Conservation (phyloP, 2,113 vertebrate species). For the Toxostoma redivivum region DNA sequence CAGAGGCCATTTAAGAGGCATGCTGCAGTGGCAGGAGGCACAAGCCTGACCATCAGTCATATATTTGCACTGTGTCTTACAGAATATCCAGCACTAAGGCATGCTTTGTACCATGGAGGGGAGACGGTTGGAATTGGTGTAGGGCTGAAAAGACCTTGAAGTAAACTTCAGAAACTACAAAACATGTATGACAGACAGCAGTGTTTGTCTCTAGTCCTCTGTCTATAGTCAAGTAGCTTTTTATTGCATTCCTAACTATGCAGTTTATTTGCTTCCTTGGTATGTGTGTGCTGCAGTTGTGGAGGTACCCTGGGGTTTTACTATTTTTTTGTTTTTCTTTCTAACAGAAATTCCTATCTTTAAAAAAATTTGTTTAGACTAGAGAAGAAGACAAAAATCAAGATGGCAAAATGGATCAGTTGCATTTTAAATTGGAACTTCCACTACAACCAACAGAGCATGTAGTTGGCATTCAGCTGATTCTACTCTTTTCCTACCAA, state of each 20-base stretch:
- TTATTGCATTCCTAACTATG: background rate
- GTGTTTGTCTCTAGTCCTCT: background rate
- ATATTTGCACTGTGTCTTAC: background rate
- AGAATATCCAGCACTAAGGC: background rate
- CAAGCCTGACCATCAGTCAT: background rate
- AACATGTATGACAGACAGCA: background rate
- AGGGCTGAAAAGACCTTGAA: background rate
- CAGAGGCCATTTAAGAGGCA: background rate
- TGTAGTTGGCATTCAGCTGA: conserved; percentile 84
- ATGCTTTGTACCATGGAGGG: background rate
- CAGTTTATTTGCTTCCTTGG: background rate
- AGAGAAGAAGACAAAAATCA: conserved; percentile 89
- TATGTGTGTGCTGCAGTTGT: background rate
- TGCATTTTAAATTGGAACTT: conserved; percentile 82
- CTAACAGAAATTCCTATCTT: background rate
- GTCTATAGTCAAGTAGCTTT: background rate
- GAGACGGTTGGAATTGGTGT: background rate
- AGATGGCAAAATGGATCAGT: conserved; percentile 86
- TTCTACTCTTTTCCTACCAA: conserved; percentile 91
- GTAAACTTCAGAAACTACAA: background rate
- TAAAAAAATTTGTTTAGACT: conserved; percentile 64
- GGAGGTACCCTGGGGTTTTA: background rate
- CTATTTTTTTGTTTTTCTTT: background rate
- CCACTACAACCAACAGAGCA: conserved; percentile 82
- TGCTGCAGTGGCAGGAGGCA: background rate